Base-by-base conservation (phyloP, 2,113 vertebrate species). In the Coryphaenoides rupestris region DNA sequence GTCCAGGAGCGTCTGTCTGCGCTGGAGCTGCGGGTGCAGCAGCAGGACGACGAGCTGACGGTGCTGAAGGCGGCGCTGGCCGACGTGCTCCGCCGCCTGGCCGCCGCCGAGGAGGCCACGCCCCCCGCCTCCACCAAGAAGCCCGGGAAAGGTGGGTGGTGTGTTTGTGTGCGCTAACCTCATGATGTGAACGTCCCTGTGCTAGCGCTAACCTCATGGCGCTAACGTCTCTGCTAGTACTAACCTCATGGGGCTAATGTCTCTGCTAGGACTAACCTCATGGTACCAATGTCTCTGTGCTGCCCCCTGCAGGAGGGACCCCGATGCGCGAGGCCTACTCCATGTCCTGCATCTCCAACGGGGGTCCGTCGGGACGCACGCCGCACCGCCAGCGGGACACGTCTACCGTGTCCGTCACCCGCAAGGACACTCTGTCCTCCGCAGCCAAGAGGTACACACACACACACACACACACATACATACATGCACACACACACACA, bases 41-140 rank as follows among this genome's bases (percentile, higher is more conserved):
- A 98, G 61, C 97, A 98, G 87, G 97, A 99, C 52, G 97, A 99
- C 70, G 97, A 99, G 91, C 91, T 99, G 87, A 98, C 93, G 0
- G 95, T 99, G 76, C 92, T 99, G 66, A 99, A 98, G 88, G 96
- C 97, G 2, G 97, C 96, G 0, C 62, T 99, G 58, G 97, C 97
- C 46, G 94, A 99, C 49, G 96, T 99, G 59, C 89, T 98, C 1
- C 90, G 96, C 1, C 94, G 97, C 21, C 93, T 99, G 15, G 91
- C 95, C 1, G 90, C 92, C 63, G 94, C 95, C 0, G 96, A 99
- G 87, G 95, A 96, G 77, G 88, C 95, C 17, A 90, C 92, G n/a
- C 89, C 92, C 45, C 82, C 93, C 21, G 89, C 91, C 73, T 82
- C 91, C 5, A 82, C 89, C 70, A 96, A 92, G 76, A 96, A 95